Percentiles rank a stretch among this genome's conserved stretches.
Conservation (phyloP, 2,113 vertebrate genomes). For the Neopipo cinnamomea region DNA sequence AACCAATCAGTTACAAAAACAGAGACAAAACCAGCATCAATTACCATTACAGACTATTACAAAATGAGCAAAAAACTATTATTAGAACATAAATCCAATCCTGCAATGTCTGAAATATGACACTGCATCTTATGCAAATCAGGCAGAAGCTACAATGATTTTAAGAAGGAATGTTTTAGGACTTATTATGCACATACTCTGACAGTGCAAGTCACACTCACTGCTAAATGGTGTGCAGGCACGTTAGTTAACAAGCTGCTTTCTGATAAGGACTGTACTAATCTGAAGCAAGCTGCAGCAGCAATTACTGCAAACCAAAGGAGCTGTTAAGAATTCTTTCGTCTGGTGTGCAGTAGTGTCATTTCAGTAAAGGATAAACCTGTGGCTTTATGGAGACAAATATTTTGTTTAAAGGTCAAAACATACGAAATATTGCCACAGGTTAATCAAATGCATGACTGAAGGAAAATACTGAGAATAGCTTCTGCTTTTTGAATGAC, state of each 20-base stretch:
- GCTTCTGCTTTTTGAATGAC: not conserved
- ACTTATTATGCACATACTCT: not conserved
- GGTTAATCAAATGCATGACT: conserved; percentile 1
- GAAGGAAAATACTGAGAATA: not conserved
- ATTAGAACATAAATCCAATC: not conserved
- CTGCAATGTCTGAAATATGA: not conserved
- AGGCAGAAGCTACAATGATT: not conserved
- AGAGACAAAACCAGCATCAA: not conserved
- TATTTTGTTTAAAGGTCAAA: conserved; percentile 49
- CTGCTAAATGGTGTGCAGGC: not conserved
- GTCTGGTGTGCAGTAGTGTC: not conserved
- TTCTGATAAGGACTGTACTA: not conserved
- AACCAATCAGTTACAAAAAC: not conserved
- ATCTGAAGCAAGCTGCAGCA: conserved; percentile 4
- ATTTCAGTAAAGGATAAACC: conserved; percentile 27
- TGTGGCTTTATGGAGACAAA: not conserved
- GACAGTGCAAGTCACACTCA: not conserved
- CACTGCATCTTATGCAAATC: not conserved
- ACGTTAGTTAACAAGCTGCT: not conserved
- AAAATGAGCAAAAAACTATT: not conserved
- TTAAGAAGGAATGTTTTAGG: not conserved
- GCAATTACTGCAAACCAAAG: not conserved
- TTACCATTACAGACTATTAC: not conserved
- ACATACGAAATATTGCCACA: not conserved
- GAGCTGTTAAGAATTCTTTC: not conserved